These are phyloP conservation scores for Bathynomus jamesi DNA, from an alignment of 1,140 invertebrate genomes.

Conservation along the genomic window DNA sequence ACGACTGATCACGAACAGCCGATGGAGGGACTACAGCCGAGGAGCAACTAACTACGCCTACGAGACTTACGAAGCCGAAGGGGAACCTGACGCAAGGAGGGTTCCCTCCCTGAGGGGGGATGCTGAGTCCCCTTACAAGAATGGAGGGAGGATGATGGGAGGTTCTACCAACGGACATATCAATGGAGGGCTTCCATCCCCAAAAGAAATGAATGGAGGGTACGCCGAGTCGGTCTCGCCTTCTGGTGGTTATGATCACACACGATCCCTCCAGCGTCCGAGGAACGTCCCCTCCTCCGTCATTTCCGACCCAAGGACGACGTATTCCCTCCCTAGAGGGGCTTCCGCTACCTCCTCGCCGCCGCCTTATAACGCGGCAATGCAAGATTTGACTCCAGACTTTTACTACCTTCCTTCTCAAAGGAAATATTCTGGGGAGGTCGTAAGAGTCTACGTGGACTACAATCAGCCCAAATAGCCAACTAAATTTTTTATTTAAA, in stretches of 20 bases:
- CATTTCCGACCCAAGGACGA: constrained; percentile 15
- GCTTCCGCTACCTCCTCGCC: constrained; percentile 21
- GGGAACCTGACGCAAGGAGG: constrained; percentile 49
- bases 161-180: constrained; percentile 12
- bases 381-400: constrained; percentile 57
- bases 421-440: constrained; percentile 82
- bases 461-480: constrained; percentile 53
- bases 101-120: constrained; percentile 41
- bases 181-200: constrained; percentile 10
- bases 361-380: constrained; percentile 37
- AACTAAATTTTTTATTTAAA: too few relatives aligned
- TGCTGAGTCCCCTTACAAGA: constrained; percentile 34
- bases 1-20: constrained; percentile 66
- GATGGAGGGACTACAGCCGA: constrained; percentile 69
- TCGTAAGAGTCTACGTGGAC: constrained; percentile 82
- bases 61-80: constrained; percentile 71
- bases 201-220: constrained; percentile 78
- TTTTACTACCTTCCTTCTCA: constrained; percentile 94
- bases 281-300: constrained; percentile 39
- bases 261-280: constrained; percentile 52
- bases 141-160: constrained; percentile 45
- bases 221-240: constrained; percentile 57
- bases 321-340: constrained; percentile 25
- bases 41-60: constrained; percentile 80
- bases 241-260: constrained; percentile 21